Evolutionary conservation across 2,797 vertebrate genomes (phyloP), one percentile per base, ranked within the genome.

Genomic region (Erpetoichthys calabaricus): DNA sequence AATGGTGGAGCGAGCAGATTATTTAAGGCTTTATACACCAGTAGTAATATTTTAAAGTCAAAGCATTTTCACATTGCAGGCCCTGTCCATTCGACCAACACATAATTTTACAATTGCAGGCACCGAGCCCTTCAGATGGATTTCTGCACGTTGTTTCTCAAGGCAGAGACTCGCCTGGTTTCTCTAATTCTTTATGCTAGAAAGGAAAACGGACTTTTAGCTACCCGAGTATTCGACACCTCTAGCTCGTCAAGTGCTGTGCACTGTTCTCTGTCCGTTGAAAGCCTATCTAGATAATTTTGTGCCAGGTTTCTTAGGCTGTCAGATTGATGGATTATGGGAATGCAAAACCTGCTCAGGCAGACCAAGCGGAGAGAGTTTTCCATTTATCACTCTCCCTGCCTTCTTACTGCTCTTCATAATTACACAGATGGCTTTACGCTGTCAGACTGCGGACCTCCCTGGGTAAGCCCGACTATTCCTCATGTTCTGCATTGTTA

Each of bases 251-350:
- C 59, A 67, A 62, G 69, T 69, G n/a, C 56, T 67, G 58, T 45
- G 57, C 63, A 65, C 62, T 64, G 58, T 62, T 65, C 68, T 62
- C 68, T 72, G 67, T 61, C 66, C 65, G 66, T 66, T 64, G 63
- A 67, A 60, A 65, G 64, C 67, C 67, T 68, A 2, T 68, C 69
- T 60, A 73, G 71, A 79, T 77, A 79, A 73, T 75, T 77, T 67
- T 65, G 63, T 62, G 6, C 54, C 56, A 72, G 63, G 64, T 77
- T 77, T 70, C 66, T 78, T 61, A 58, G 60, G 70, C 65, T 80
- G 80, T 75, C 81, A 75, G 56, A 5, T 60, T 82, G 83, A 84
- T 82, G 73, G 77, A 83, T 82, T 72, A 70, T 0, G 42, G 61
- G 63, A 68, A 55, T 46, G 68, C 42, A 61, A 63, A 70, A 61